phyloP scores from a whole-genome alignment of 2,888 invertebrate genomes.

The Aphidoletes aphidimyza region DNA sequence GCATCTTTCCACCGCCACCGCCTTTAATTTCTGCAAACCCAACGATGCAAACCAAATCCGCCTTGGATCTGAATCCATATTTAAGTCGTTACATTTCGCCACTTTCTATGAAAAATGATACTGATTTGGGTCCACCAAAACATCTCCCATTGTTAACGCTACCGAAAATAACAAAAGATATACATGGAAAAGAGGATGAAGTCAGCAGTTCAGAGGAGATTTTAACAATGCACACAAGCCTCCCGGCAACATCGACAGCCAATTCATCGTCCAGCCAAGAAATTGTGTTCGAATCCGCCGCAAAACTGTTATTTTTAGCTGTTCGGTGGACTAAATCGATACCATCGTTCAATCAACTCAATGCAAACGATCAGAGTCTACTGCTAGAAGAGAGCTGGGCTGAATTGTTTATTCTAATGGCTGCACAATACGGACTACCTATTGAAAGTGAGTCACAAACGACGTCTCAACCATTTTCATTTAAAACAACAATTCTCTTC shows the following conservation, averaged over 20 bases:
- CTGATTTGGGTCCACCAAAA: not conserved
- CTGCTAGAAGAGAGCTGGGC: constrained; percentile 84
- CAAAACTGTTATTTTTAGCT: constrained; percentile 79
- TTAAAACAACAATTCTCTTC: not conserved
- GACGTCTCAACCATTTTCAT: too few relatives aligned
- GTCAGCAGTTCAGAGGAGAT: constrained; percentile 81
- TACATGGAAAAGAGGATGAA: constrained; percentile 74
- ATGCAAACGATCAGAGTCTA: constrained; percentile 73
- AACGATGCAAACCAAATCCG: not conserved
- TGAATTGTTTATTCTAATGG: constrained; percentile 83
- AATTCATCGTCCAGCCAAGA: constrained; percentile 63
- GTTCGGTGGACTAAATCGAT: constrained; percentile 85
- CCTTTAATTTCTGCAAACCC: not conserved
- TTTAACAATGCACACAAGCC: not conserved
- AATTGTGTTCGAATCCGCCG: constrained; percentile 76
- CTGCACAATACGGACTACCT: constrained; percentile 82
- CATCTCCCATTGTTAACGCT: not conserved
- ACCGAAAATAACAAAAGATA: not conserved
- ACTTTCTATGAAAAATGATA: not conserved
- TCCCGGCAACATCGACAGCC: constrained; percentile 58
- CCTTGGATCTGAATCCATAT: not conserved
- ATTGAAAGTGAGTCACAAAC: constrained; percentile 72
- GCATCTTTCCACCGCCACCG: not conserved
- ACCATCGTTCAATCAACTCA: constrained; percentile 78
- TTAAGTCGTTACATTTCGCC: not conserved